Evolutionary conservation across 2,797 vertebrate species (phyloP).

Genomic region (Agapornis canus): DNA sequence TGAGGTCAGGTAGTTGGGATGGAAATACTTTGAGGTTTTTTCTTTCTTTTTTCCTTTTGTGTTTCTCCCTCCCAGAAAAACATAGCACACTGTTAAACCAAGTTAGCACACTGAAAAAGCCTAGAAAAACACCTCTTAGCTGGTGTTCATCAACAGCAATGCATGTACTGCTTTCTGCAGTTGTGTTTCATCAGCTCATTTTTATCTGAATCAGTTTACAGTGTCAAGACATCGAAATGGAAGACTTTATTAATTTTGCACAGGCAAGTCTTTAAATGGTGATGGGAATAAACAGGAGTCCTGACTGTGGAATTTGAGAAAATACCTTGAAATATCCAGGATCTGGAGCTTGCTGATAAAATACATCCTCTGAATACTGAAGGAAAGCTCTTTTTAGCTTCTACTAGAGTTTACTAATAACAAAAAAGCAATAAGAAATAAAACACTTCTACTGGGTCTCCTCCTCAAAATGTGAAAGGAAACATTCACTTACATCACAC

Average conservation of each 20-base stretch:
- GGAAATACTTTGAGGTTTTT: background rate
- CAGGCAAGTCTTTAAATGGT: background rate
- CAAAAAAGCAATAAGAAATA: background rate
- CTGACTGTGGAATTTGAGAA: background rate
- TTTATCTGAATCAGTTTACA: background rate
- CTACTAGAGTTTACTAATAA: background rate
- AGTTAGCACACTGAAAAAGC: background rate
- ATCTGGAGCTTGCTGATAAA: background rate
- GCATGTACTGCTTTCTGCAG: background rate
- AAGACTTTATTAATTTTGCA: background rate
- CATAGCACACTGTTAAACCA: background rate
- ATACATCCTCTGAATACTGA: background rate
- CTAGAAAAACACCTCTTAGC: background rate
- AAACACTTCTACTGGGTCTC: background rate
- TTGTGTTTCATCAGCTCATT: background rate
- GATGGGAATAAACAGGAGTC: background rate
- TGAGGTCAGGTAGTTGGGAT: background rate
- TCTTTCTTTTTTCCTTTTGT: accelerated
- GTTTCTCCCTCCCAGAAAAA: background rate
- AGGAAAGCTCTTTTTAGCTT: background rate
- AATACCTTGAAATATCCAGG: background rate
- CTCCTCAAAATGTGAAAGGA: background rate
- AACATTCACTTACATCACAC: background rate
- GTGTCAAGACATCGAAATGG: background rate
- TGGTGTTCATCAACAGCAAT: background rate